Percentiles rank a stretch among this genome's conserved stretches.
These are phyloP conservation scores for Smithornis capensis DNA, from an alignment of 2,113 vertebrate genomes.

Conservation along the genomic window DNA sequence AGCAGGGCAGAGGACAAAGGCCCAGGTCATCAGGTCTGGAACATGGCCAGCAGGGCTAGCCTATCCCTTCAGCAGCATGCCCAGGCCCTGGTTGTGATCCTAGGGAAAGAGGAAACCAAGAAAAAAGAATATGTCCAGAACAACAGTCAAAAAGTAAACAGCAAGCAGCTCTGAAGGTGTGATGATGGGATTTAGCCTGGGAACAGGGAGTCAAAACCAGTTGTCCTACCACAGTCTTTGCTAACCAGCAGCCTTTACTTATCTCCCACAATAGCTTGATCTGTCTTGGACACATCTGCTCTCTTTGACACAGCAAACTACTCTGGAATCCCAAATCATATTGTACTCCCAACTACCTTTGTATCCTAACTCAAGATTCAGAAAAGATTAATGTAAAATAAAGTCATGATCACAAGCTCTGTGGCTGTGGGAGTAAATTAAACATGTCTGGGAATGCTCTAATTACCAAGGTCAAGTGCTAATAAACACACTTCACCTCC, in stretches of 20 bases:
- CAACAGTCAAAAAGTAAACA: background rate
- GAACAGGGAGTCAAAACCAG: background rate
- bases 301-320: background rate
- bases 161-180: background rate
- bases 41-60: background rate
- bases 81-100: background rate
- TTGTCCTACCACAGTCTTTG: background rate
- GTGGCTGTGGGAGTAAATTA: background rate
- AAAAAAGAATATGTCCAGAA: background rate
- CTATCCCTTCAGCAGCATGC: background rate
- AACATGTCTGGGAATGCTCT: background rate
- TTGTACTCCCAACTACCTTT: background rate
- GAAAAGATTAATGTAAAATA: background rate
- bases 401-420: background rate
- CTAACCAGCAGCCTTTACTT: background rate
- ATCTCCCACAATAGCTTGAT: background rate
- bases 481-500: background rate
- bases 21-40: background rate
- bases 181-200: background rate
- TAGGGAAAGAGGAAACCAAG: background rate
- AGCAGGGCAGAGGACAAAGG: background rate
- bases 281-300: background rate
- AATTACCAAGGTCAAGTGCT: background rate
- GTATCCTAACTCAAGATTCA: background rate
- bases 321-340: background rate